These are phyloP conservation scores for Drosophila busckii DNA, from an alignment of 1,140 invertebrate species.

Conservation along the genomic window DNA sequence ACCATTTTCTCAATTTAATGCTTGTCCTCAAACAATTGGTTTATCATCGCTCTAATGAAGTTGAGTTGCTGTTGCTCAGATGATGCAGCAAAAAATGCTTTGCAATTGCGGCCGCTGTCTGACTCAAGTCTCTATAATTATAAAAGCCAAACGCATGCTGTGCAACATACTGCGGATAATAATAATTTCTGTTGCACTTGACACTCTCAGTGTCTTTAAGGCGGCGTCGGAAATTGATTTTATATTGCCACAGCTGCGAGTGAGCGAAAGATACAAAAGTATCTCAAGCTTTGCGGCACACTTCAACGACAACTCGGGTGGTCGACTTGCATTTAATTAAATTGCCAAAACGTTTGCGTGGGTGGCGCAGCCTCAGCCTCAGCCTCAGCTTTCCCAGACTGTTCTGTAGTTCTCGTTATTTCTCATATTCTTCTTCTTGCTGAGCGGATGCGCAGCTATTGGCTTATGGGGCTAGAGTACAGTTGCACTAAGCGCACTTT, in stretches of 20 bases:
- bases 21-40: slow-evolving; percentile 48
- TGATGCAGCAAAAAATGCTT: slow-evolving; percentile 48
- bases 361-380: slow-evolving; percentile 6
- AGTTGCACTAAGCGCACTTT: slow-evolving; percentile 45
- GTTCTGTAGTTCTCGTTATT: slow-evolving; percentile 4
- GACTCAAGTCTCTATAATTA: too few species aligned
- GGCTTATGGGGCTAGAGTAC: slow-evolving; percentile 24
- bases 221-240: slow-evolving; percentile 63
- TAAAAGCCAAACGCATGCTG: slow-evolving; percentile 43
- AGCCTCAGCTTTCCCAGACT: slow-evolving; percentile 1
- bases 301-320: slow-evolving; percentile 23
- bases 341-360: slow-evolving; percentile 33
- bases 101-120: too few species aligned
- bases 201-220: too few species aligned
- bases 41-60: slow-evolving; percentile 52
- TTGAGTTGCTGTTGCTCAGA: slow-evolving; percentile 34
- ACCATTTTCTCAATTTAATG: slow-evolving; percentile 60
- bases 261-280: slow-evolving; percentile 43
- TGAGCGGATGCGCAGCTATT: slow-evolving; percentile 47
- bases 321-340: slow-evolving; percentile 46
- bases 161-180: slow-evolving; percentile 46
- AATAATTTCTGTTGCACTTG: slow-evolving; percentile 28
- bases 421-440: slow-evolving; percentile 4
- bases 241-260: slow-evolving; percentile 22
- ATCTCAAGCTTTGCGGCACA: slow-evolving; percentile 25